Base-by-base conservation (phyloP, 2,888 invertebrate genomes). In the Glomeris marginata region DNA sequence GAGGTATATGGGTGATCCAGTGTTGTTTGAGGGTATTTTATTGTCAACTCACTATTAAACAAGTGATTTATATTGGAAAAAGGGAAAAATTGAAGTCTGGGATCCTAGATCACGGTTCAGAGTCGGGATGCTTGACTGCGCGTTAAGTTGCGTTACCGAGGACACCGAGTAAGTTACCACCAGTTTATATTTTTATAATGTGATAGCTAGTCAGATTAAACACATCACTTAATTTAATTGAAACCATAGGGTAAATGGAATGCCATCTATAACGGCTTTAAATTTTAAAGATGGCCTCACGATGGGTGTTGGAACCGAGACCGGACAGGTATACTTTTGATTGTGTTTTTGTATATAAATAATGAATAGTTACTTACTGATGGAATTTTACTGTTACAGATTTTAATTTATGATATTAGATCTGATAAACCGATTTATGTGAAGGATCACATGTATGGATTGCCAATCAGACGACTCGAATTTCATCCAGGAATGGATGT, bases 361-460 rank as follows among this genome's bases (percentile, higher is more conserved):
- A 38, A 15, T 38, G 36, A 11, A 11, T 36, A 36, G 10, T 36
- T 36, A 36, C 10, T 13, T 36, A 11, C 13, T 10, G 13, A 36
- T 13, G 13, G 11, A 36, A 36, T 36, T 36, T 13, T 11, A 36
- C 36, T 36, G 10, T 36, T 47, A 50, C 56, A 72, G 68, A 62
- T 72, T 35, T 70, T 97, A 10, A 66, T 98, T 1, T 99, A 94
- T 66, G 98, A 99, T 66, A 80, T 99, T 55, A 78, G 98, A 55
- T 84, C 92, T 5, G 80, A 80, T 58, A 85, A 84, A 62, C 97
- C 98, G 0, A 73, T 85, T 41, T 68, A 84, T 41, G 74, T 90
- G 0, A 97, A 97, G 66, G 95, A 99, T 69, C 97, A 98, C 63
- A 81, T 88, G 74, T 91, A 94, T 65, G 86, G 84, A 52, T 72